Evolutionary conservation across 2,888 invertebrate genomes (phyloP), one percentile per base, ranked within the genome.

Genomic region (Athalia circularis): DNA sequence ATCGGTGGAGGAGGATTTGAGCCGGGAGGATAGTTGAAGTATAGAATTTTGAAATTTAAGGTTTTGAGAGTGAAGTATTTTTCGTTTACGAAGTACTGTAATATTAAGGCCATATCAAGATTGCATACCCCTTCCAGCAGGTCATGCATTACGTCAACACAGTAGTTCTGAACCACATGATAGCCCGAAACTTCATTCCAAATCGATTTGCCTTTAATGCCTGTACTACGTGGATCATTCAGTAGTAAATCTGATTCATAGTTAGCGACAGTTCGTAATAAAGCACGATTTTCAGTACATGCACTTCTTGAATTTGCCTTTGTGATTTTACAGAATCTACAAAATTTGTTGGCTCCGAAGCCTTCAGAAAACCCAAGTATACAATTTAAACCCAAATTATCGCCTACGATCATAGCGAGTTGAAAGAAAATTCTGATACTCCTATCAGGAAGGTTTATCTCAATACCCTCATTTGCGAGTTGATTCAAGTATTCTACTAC

Each of bases 391-490:
- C 48, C 65, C 8, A 50, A 65, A 48, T 50, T 65, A 65, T 47
- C 65, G 8, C 65, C 65, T 5, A 65, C 15, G 48, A 65, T 65
- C 13, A 65, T 47, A 29, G 29, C 29, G 29, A 29, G n/a, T 84
- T 83, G 78, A 80, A 83, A 85, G 83, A 83, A 83, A 83, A 84
- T 85, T 85, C 85, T 85, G 82, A 83, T 84, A 83, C 84, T 83
- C 83, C 80, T 78, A 79, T 81, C 80, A 80, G 83, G 82, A 84
- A 83, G 82, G 81, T 82, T 84, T 48, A 65, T 15, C 48, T 65
- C 48, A 8, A 65, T 65, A 65, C 65, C 48, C 15, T 65, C 48
- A 65, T 65, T 48, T 13, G 48, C 48, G 13, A 65, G 65, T 65
- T 47, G 13, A 65, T 65, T 65, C 7, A 65, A 15, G 5, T 65